Percentiles rank a stretch among this genome's conserved stretches.
These are phyloP conservation scores for Therioaphis trifolii DNA, from an alignment of 2,888 invertebrate species.

Conservation along the genomic window DNA sequence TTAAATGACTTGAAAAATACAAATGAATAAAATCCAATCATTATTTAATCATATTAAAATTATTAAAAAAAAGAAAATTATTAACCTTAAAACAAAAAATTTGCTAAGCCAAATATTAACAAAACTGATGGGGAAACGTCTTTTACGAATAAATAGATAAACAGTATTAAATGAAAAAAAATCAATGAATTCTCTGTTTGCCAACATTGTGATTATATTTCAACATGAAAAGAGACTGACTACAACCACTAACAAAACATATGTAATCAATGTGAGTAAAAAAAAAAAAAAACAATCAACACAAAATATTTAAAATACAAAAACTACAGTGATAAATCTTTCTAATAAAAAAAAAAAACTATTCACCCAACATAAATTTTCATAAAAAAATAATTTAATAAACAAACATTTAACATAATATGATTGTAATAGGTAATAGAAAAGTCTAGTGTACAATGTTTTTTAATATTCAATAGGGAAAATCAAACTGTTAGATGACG, in stretches of 20 bases:
- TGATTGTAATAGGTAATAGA: slow-evolving; percentile 22
- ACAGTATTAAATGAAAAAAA: too few relatives aligned
- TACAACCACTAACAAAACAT: slow-evolving; percentile 20
- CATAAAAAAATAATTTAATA: slow-evolving; percentile 29
- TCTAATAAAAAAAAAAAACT: slow-evolving; percentile 46
- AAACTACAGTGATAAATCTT: slow-evolving; percentile 26
- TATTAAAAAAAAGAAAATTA: too few relatives aligned
- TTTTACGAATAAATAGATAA: too few relatives aligned
- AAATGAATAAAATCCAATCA: too few relatives aligned
- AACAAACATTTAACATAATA: neutral
- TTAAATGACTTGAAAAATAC: too few relatives aligned
- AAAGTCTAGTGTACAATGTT: neutral
- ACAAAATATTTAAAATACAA: slow-evolving; percentile 38
- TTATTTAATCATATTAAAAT: too few relatives aligned
- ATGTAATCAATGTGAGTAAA: slow-evolving; percentile 7
- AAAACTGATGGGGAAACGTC: too few relatives aligned
- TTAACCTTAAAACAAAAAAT: too few relatives aligned
- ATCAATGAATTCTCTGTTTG: too few relatives aligned
- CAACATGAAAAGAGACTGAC: neutral
- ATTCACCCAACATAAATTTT: slow-evolving; percentile 14
- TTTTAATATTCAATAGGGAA: slow-evolving; percentile 56
- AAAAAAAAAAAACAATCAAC: slow-evolving; percentile 47
- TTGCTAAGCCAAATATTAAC: too few relatives aligned
- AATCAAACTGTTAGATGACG: slow-evolving; percentile 48
- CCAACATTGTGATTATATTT: neutral